These are phyloP conservation scores for Excalfactoria chinensis DNA, from an alignment of 2,113 vertebrate genomes.

Conservation along the genomic window DNA sequence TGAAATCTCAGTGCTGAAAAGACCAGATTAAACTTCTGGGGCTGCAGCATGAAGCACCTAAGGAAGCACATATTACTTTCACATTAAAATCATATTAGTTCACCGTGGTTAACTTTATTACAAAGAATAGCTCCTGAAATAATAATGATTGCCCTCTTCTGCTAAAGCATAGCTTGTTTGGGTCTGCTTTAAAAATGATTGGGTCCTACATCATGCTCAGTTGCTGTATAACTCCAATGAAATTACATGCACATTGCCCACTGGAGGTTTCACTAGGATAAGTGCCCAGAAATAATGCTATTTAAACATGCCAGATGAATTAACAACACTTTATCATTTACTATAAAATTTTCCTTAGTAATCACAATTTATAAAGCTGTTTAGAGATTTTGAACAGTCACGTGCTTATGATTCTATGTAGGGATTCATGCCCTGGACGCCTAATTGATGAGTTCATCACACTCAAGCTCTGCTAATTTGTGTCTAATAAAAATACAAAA, in stretches of 20 bases:
- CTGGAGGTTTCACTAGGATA: conserved; percentile 63
- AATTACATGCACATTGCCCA: conserved; percentile 42
- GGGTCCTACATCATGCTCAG: conserved; percentile 43
- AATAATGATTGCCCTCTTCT: conserved; percentile 47
- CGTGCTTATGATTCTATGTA: background rate
- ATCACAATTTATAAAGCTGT: conserved; percentile 26
- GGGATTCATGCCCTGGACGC: conserved; percentile 15
- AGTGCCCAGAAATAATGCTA: conserved; percentile 49
- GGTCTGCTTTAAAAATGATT: conserved; percentile 27
- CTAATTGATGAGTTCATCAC: conserved; percentile 24
- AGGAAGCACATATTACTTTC: conserved; percentile 60
- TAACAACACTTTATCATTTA: conserved; percentile 49
- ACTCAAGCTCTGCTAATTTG: conserved; percentile 14
- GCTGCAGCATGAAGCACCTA: conserved; percentile 13
- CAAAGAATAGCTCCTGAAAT: conserved; percentile 51
- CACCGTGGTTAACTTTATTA: conserved; percentile 63
- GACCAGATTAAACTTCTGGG: background rate
- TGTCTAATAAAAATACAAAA: conserved; percentile 26
- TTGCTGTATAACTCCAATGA: conserved; percentile 43
- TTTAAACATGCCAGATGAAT: conserved; percentile 48
- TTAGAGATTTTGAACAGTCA: conserved; percentile 47
- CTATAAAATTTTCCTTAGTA: conserved; percentile 30
- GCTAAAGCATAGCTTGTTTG: conserved; percentile 13
- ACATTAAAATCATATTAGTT: conserved; percentile 75
- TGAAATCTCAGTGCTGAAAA: background rate